A percentile compares a stretch with the other conserved stretches of the same genome.
These are phyloP conservation scores for Drosophila burlai DNA, from an alignment of 1,140 invertebrate genomes.

Conservation along the genomic window DNA sequence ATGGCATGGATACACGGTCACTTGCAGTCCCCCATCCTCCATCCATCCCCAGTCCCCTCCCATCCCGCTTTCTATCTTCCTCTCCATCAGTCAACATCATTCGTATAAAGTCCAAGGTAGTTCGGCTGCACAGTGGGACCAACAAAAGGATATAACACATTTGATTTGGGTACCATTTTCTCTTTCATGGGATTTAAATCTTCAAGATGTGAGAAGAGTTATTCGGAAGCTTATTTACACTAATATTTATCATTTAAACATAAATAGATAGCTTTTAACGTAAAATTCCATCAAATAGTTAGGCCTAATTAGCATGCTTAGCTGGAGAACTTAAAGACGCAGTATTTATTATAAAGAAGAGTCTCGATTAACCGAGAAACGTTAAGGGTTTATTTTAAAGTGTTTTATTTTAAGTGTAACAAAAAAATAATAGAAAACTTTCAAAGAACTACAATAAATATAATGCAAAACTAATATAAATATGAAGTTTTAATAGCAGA, in stretches of 20 bases:
- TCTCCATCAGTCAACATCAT: slow-evolving; percentile 54
- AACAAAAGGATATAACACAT: slow-evolving; percentile 1
- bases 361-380: background rate
- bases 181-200: background rate
- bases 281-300: background rate
- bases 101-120: slow-evolving; percentile 45
- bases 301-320: background rate
- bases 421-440: background rate
- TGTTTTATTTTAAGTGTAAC: too few species aligned
- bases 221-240: background rate
- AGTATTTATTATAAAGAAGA: background rate
- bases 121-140: slow-evolving; percentile 22
- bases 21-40: slow-evolving; percentile 19
- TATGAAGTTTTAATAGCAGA: background rate
- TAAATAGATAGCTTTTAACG: background rate
- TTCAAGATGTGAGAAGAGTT: background rate
- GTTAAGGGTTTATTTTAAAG: background rate
- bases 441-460: background rate
- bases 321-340: background rate
- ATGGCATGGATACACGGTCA: slow-evolving; percentile 48
- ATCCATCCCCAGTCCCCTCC: background rate
- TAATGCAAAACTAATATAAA: background rate
- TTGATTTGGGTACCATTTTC: background rate
- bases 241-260: background rate
- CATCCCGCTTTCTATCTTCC: slow-evolving; percentile 24